Base-by-base conservation (phyloP, 2,797 vertebrate species). In the Ispidina lecontei region DNA sequence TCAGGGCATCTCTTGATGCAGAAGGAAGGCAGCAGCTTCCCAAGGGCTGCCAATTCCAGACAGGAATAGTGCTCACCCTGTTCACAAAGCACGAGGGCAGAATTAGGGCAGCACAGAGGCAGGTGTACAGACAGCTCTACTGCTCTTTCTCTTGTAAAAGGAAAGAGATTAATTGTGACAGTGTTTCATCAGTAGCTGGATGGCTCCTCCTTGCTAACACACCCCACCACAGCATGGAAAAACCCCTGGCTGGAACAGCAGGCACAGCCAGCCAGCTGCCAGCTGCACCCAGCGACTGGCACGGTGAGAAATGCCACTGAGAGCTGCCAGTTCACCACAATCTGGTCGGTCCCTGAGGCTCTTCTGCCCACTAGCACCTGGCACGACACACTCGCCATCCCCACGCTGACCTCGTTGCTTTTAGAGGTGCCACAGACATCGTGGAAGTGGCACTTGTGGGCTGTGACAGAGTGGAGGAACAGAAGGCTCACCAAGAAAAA, bases 151-250 rank as follows among this genome's bases (percentile, higher is more conserved):
- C 67, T 79, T 64, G 19, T 70, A 56, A 72, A 85, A 94, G 20
- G 44, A 63, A 39, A 74, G 22, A 77, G 46, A 14, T 26, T 62
- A 87, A 89, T 72, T 79, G 72, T 69, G 17, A 7, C 14, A n/a
- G 17, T 76, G 33, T 90, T 89, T 84, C 68, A 88, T 78, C 83
- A 90, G 60, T 17, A 19, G 41, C 26, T 79, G 31, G 51, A 25
- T 37, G 59, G 54, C 37, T 87, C n/a, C 22, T 81, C 37, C 77
- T 67, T 46, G 56, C 26, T 62, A 58, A 39, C 1, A 18, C 16
- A 67, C 41, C 58, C 49, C 25, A 25, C 4, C 7, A 56, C 2
- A 52, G 64, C 49, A 33, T 0, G 2, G 52, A 52, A 54, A 35
- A 84, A 23, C 1, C 14, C 31, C 39, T 19, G 43, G 19, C 35